Conservation (phyloP, 2,113 vertebrate genomes). For the Tautogolabrus adspersus region DNA sequence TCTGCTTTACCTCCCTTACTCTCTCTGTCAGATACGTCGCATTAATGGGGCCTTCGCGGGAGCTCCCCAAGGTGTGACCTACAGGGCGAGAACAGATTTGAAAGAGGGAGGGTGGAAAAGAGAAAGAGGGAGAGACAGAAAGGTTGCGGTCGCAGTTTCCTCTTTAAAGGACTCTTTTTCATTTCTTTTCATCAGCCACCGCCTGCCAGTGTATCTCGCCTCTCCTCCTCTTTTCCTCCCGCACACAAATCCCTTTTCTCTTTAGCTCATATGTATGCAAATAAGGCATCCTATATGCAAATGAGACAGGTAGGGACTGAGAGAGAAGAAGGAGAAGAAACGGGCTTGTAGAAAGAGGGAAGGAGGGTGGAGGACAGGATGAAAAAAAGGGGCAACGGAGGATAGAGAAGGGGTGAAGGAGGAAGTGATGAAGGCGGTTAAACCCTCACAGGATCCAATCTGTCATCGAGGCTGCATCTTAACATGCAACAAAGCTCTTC, state of each 20-base stretch:
- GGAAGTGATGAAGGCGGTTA: slow-evolving; percentile 47
- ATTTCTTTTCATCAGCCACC: slow-evolving; percentile 77
- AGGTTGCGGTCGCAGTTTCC: slow-evolving; percentile 51
- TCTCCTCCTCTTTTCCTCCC: slow-evolving; percentile 56
- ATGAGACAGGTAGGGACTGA: slow-evolving; percentile 76
- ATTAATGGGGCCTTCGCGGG: slow-evolving; percentile 64
- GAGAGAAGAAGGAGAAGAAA: slow-evolving; percentile 51
- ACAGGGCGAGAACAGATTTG: slow-evolving; percentile 66
- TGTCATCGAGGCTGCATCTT: slow-evolving; percentile 1
- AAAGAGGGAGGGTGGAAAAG: slow-evolving; percentile 43
- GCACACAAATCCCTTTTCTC: slow-evolving; percentile 76
- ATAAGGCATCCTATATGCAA: slow-evolving; percentile 80
- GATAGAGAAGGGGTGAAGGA: slow-evolving; percentile 35
- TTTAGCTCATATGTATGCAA: slow-evolving; percentile 84
- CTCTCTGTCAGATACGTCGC: slow-evolving; percentile 58
- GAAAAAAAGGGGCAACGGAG: slow-evolving; percentile 40
- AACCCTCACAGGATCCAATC: slow-evolving; percentile 5
- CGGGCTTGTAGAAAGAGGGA: slow-evolving; percentile 1
- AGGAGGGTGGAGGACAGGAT: not conserved
- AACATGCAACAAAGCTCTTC: not conserved
- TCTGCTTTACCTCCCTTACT: slow-evolving; percentile 38
- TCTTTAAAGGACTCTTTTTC: slow-evolving; percentile 69
- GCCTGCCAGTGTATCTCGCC: slow-evolving; percentile 68
- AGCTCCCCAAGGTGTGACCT: slow-evolving; percentile 72
- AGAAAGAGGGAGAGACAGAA: slow-evolving; percentile 26